Evolutionary conservation across 2,888 invertebrate species (phyloP).

Genomic region (Agrotis clavis): DNA sequence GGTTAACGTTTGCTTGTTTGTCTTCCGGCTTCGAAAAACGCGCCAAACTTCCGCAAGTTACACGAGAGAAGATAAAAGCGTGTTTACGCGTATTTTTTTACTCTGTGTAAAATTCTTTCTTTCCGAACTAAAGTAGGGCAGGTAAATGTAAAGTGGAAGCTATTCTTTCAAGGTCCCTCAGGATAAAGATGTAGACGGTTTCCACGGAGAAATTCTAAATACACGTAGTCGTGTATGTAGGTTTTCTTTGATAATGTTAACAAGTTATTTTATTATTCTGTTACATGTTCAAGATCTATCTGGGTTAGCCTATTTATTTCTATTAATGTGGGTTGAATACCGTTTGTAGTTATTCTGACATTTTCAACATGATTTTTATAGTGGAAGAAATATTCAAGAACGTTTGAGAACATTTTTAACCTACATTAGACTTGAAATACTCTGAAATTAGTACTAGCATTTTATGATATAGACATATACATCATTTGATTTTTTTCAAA

Average conservation of each 20-base stretch:
- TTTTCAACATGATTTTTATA: too few species aligned
- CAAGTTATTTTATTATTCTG: slow-evolving; percentile 15
- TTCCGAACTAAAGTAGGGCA: slow-evolving; percentile 62
- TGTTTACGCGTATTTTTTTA: slow-evolving; percentile 54
- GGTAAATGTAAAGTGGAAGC: slow-evolving; percentile 58
- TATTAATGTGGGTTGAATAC: too few species aligned
- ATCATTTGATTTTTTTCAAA: too few species aligned
- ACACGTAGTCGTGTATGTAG: slow-evolving; percentile 15
- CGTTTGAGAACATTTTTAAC: too few species aligned
- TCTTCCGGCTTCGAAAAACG: slow-evolving; percentile 27
- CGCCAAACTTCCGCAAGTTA: slow-evolving; percentile 47
- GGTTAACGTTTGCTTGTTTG: slow-evolving; percentile 40
- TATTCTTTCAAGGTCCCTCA: slow-evolving; percentile 61
- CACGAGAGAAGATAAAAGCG: slow-evolving; percentile 56
- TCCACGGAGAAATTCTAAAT: slow-evolving; percentile 28
- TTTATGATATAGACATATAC: too few species aligned
- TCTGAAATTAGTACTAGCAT: too few species aligned
- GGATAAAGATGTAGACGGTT: slow-evolving; percentile 51
- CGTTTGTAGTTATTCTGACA: too few species aligned
- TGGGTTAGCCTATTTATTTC: too few species aligned
- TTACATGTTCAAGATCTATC: slow-evolving; percentile 2
- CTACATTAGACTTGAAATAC: too few species aligned
- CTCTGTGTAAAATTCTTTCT: slow-evolving; percentile 39
- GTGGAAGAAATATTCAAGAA: too few species aligned
- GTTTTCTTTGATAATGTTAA: slow-evolving; percentile 38